Conservation (phyloP, 2,797 vertebrate species). For the Coilia nasus region DNA sequence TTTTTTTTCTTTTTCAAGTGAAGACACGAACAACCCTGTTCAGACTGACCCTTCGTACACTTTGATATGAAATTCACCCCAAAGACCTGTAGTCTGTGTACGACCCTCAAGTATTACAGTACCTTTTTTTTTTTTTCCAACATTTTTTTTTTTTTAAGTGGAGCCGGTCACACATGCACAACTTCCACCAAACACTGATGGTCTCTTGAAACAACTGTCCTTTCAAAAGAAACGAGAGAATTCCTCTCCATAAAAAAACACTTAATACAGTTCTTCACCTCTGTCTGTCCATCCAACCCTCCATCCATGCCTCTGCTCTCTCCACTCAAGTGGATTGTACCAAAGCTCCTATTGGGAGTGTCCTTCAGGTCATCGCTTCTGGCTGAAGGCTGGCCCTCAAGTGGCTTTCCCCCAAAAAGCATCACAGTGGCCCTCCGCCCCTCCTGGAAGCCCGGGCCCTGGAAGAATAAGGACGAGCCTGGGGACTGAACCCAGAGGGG, state of each 20-base stretch:
- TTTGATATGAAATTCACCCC: slow-evolving; percentile 77
- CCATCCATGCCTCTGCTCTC: slow-evolving; percentile 19
- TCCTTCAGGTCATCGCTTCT: not conserved
- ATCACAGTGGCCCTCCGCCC: slow-evolving; percentile 39
- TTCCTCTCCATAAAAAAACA: slow-evolving; percentile 49
- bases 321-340: slow-evolving; percentile 5
- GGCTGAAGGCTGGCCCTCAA: not conserved
- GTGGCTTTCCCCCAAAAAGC: not conserved
- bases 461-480: slow-evolving; percentile 56
- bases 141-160: slow-evolving; percentile 63
- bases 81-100: slow-evolving; percentile 41
- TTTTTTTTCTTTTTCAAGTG: slow-evolving; percentile 74
- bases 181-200: slow-evolving; percentile 68
- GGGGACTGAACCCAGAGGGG: slow-evolving; percentile 35
- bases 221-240: not conserved
- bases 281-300: too few relatives aligned
- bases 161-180: slow-evolving; percentile 89
- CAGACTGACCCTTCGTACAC: slow-evolving; percentile 76
- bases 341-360: slow-evolving; percentile 1
- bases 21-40: slow-evolving; percentile 83
- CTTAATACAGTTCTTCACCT: slow-evolving; percentile 41
- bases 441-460: slow-evolving; percentile 39
- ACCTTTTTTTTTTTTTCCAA: slow-evolving; percentile 43
- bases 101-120: slow-evolving; percentile 66
- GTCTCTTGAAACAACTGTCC: slow-evolving; percentile 62